Evolutionary conservation across 2,797 vertebrate genomes (phyloP).

Genomic region (Girardinus metallicus): DNA sequence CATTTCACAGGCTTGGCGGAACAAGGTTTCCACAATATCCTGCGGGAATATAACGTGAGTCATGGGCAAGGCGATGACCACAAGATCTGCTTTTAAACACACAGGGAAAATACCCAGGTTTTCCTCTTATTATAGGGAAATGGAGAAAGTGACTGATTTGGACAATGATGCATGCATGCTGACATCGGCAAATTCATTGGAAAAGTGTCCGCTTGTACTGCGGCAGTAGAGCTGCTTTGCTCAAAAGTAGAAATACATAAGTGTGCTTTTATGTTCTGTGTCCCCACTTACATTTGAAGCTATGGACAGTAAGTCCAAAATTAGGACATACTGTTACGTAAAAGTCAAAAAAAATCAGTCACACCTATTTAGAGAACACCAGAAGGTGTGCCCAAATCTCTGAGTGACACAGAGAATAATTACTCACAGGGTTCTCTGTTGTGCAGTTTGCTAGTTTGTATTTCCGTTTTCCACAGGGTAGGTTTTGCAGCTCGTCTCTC

Average conservation of each 20-base stretch:
- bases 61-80: not conserved
- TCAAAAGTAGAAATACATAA: not conserved
- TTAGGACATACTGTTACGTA: not conserved
- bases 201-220: not conserved
- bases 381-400: not conserved
- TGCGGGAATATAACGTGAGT: conserved; percentile 36
- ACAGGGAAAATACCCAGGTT: not conserved
- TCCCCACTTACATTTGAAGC: not conserved
- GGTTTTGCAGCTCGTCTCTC: conserved; percentile 34
- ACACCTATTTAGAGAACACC: not conserved
- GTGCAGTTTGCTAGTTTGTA: conserved; percentile 12
- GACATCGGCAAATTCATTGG: not conserved
- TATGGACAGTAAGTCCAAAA: not conserved
- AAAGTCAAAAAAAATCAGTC: not conserved
- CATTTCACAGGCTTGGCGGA: conserved; percentile 57
- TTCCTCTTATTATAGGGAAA: not conserved
- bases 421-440: conserved; percentile 43
- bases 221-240: not conserved
- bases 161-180: not conserved
- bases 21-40: conserved; percentile 36
- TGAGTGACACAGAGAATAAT: not conserved
- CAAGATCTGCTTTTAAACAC: not conserved
- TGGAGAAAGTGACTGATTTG: not conserved
- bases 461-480: conserved; percentile 23
- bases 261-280: not conserved